phyloP scores from a whole-genome alignment of 2,888 invertebrate species.

The Matsumyia berberina region DNA sequence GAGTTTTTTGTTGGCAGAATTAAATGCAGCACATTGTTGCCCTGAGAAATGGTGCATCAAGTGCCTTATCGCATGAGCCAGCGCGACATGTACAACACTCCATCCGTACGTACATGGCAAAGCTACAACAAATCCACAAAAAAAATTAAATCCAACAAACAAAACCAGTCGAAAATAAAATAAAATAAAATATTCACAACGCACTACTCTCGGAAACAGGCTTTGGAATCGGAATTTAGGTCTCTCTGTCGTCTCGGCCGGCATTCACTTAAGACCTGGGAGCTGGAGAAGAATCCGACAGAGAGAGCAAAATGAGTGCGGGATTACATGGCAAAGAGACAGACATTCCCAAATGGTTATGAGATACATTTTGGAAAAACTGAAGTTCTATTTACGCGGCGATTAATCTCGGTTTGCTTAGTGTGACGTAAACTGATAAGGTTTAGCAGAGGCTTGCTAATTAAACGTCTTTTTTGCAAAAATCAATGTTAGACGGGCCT shows the following conservation, averaged over 20 bases:
- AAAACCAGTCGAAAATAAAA: conserved; percentile 62
- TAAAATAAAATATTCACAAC: conserved; percentile 59
- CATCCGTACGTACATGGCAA: not conserved
- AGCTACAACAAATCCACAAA: conserved; percentile 13
- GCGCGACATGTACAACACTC: conserved; percentile 21
- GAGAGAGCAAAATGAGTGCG: conserved; percentile 16
- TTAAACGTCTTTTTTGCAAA: conserved; percentile 10
- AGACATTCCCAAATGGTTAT: conserved; percentile 3
- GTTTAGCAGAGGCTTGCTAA: conserved; percentile 11
- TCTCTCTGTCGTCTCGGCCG: conserved; percentile 50
- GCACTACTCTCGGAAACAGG: conserved; percentile 66
- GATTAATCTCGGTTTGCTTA: conserved; percentile 9
- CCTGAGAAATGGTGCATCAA: conserved; percentile 62
- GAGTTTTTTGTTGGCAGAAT: conserved; percentile 53
- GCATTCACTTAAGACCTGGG: conserved; percentile 76
- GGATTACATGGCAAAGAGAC: conserved; percentile 22
- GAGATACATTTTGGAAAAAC: not conserved
- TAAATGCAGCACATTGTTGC: conserved; percentile 55
- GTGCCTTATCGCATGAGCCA: conserved; percentile 53
- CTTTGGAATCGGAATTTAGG: conserved; percentile 67
- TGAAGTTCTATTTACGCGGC: not conserved
- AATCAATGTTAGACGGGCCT: conserved; percentile 16
- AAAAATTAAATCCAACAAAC: conserved; percentile 48
- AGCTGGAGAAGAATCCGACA: conserved; percentile 31
- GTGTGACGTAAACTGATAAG: conserved; percentile 32